Evolutionary conservation across 37 sponge, comb jelly and placozoan species (phyloP).

Genomic region (Hormiphora californensis): DNA sequence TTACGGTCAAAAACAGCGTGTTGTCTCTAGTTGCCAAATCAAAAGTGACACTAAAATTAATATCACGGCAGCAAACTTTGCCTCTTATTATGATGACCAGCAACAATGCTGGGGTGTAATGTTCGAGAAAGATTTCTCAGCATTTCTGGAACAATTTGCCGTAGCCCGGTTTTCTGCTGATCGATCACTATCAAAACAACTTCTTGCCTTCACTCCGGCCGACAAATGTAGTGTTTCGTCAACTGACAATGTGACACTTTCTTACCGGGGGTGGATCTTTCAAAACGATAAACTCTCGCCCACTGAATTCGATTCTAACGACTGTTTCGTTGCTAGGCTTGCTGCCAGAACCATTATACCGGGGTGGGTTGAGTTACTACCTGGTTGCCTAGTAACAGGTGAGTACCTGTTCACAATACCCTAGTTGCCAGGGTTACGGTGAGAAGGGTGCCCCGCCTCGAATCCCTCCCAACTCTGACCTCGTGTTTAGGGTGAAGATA

Average conservation of each 20-base stretch:
- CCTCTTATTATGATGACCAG: conserved; percentile 11
- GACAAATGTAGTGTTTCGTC: not conserved
- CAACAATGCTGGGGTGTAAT: conserved; percentile 37
- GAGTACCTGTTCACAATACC: not conserved
- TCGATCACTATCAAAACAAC: not conserved
- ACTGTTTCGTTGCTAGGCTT: not conserved
- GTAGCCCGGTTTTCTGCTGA: not conserved
- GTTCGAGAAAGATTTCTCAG: conserved; percentile 36
- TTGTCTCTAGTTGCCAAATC: not conserved
- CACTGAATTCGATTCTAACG: conserved; percentile 1
- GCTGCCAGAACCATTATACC: not conserved
- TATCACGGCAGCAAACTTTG: conserved; percentile 10
- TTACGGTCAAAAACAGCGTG: conserved; percentile 16
- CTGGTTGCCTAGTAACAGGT: not conserved
- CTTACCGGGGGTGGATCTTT: not conserved
- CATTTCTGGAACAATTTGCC: not conserved
- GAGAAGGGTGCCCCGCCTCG: conserved; percentile 1
- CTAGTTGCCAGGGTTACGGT: not conserved
- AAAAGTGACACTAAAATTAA: not conserved
- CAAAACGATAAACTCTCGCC: not conserved
- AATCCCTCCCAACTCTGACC: not conserved
- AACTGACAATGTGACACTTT: not conserved
- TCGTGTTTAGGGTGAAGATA: not conserved
- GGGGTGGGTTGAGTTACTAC: not conserved
- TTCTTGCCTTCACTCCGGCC: not conserved